Conservation (phyloP, 2,113 vertebrate species). For the Laterallus jamaicensis region DNA sequence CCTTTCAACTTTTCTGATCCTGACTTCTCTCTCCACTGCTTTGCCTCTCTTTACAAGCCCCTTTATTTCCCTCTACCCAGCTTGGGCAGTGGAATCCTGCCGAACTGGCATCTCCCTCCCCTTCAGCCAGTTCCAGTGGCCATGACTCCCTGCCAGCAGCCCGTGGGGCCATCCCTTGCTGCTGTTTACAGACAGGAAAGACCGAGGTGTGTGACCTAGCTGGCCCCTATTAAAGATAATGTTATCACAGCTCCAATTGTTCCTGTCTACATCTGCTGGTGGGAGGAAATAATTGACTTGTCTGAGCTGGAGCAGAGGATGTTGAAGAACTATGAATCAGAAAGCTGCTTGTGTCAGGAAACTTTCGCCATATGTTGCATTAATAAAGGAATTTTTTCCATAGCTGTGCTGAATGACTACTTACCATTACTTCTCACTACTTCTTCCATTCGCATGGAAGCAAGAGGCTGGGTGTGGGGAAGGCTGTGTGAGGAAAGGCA, state of each 20-base stretch:
- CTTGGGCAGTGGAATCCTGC: neutral
- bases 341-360: neutral
- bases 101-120: neutral
- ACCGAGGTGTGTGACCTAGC: neutral
- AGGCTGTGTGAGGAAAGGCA: neutral
- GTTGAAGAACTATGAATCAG: neutral
- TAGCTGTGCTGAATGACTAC: neutral
- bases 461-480: neutral
- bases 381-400: neutral
- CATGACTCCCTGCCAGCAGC: accelerated
- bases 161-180: accelerated
- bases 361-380: neutral
- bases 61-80: neutral
- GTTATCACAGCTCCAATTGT: constrained; percentile 14
- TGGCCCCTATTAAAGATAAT: neutral
- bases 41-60: neutral
- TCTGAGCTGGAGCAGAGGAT: neutral
- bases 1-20: neutral
- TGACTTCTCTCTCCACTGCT: neutral
- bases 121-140: neutral
- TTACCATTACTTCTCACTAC: neutral
- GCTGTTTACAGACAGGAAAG: neutral
- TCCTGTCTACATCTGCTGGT: constrained; percentile 17
- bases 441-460: neutral
- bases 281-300: constrained; percentile 20